Conservation (phyloP, 2,888 invertebrate genomes). For the Podabrus alpinus region DNA sequence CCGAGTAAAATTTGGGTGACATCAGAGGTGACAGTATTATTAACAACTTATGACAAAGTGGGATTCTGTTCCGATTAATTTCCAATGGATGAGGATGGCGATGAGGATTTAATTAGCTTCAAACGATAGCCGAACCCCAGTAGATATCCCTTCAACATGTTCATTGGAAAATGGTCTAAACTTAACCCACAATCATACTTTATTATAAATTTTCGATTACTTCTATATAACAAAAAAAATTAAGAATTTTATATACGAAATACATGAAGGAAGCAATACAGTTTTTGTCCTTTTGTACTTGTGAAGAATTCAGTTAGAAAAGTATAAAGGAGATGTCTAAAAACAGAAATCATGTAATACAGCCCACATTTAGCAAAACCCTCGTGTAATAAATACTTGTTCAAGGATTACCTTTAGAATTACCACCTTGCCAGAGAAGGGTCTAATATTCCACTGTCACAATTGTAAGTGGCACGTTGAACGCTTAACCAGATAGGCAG, state of each 20-base stretch:
- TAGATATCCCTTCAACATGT: background rate
- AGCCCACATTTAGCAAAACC: background rate
- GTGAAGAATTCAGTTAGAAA: background rate
- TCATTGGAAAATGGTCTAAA: background rate
- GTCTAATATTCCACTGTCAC: constrained; percentile 10
- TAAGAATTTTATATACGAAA: too few species aligned
- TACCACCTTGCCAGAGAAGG: constrained; percentile 10
- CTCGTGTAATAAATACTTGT: constrained; percentile 10
- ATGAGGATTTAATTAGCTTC: background rate
- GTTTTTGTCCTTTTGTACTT: background rate
- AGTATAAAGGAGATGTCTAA: background rate
- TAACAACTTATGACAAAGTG: background rate
- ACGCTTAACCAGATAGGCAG: background rate
- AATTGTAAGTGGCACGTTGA: constrained; percentile 7
- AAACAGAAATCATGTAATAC: constrained; percentile 4
- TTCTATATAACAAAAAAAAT: too few species aligned
- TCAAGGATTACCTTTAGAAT: constrained; percentile 10
- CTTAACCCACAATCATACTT: background rate
- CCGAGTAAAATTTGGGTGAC: background rate
- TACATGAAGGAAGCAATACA: background rate
- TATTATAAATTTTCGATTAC: too few species aligned
- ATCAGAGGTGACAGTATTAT: background rate
- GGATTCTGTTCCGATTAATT: background rate
- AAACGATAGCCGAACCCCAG: background rate
- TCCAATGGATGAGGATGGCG: background rate